phyloP scores from a whole-genome alignment of 2,888 invertebrate genomes.

The Acanthosepion pharaonis region DNA sequence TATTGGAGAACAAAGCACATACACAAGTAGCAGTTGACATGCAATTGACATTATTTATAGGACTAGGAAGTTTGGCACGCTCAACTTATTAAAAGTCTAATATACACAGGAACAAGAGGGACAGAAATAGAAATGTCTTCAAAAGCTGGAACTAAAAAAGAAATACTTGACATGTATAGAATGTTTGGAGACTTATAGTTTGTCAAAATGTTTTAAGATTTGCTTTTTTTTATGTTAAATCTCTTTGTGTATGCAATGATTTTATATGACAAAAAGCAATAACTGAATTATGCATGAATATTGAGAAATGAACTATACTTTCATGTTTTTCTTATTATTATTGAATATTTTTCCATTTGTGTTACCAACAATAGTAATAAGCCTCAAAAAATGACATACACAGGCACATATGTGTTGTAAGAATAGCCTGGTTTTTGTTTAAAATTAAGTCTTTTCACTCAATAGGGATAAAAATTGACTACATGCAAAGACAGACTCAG shows the following conservation, averaged over 20 bases:
- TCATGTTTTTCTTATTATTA: background rate
- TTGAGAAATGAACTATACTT: background rate
- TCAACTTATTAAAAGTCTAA: constrained; percentile 18
- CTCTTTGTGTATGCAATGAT: background rate
- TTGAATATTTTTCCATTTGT: background rate
- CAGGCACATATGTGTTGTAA: background rate
- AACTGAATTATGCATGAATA: background rate
- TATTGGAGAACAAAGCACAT: background rate
- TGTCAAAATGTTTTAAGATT: background rate
- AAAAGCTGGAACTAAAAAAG: background rate
- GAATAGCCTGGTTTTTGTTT: background rate
- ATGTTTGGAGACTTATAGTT: constrained; percentile 1
- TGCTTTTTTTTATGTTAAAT: background rate
- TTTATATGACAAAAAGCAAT: background rate
- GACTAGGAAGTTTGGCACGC: constrained; percentile 20
- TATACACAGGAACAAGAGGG: background rate
- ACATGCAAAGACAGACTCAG: too few species aligned
- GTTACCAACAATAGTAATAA: background rate
- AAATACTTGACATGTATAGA: background rate
- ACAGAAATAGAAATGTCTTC: background rate
- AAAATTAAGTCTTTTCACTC: background rate
- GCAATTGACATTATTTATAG: constrained; percentile 21
- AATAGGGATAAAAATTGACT: too few species aligned
- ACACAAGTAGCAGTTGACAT: constrained; percentile 33
- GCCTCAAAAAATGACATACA: background rate